A percentile compares a stretch with the other conserved stretches of the same genome.
phyloP scores from a whole-genome alignment of 2,113 vertebrate species.

The human region DNA sequence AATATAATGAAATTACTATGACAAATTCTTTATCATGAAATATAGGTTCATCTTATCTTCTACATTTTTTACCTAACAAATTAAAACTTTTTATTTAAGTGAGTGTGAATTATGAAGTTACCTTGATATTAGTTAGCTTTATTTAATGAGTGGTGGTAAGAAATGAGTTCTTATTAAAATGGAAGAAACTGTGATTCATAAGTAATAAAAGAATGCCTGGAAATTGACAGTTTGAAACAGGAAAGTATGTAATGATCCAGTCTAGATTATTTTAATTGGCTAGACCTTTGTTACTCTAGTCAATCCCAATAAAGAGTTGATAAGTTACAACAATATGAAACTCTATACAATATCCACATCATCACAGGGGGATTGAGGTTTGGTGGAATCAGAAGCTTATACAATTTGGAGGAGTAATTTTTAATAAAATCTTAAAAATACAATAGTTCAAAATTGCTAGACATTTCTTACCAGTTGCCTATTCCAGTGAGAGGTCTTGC shows the following conservation, averaged over 20 bases:
- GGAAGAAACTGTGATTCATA: not conserved
- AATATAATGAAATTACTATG: not conserved
- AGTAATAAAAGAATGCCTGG: not conserved
- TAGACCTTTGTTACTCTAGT: not conserved
- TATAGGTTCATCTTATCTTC: not conserved
- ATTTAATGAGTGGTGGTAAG: not conserved
- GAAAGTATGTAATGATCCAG: not conserved
- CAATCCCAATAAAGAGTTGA: not conserved
- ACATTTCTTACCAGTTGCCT: not conserved
- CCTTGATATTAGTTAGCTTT: not conserved
- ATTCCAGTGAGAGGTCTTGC: not conserved
- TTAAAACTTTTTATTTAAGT: constrained; percentile 13
- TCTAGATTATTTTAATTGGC: not conserved
- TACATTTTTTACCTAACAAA: not conserved
- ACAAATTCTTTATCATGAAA: not conserved
- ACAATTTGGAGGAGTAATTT: not conserved
- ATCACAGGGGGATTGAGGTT: not conserved
- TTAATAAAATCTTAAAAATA: not conserved
- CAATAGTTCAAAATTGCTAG: not conserved
- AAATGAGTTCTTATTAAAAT: not conserved
- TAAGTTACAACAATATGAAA: not conserved
- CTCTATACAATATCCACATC: not conserved
- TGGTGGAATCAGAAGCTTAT: not conserved
- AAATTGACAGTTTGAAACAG: not conserved
- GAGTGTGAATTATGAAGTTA: not conserved